These are phyloP conservation scores for Peribatodes rhomboidaria DNA, from an alignment of 2,888 invertebrate species.

Conservation along the genomic window DNA sequence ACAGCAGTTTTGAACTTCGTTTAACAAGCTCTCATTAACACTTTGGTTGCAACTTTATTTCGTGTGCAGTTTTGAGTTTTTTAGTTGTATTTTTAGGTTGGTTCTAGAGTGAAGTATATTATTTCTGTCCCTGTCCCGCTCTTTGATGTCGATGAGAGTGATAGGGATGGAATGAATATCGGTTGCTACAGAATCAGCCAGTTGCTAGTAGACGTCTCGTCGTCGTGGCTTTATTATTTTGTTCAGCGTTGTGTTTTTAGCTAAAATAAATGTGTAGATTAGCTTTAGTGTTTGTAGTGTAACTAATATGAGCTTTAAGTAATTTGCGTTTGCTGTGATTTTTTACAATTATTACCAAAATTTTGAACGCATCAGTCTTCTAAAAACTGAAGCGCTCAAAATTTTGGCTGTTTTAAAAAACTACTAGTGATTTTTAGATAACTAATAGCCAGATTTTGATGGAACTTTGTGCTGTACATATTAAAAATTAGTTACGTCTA, in stretches of 20 bases:
- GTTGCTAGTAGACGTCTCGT: conserved; percentile 30
- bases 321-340: conserved; percentile 34
- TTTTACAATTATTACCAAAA: conserved; percentile 8
- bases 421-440: too few species aligned
- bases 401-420: too few species aligned
- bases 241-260: conserved; percentile 39
- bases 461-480: too few species aligned
- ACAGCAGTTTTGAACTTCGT: conserved; percentile 51
- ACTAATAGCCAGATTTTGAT: too few species aligned
- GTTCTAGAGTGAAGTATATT: neutral
- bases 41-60: conserved; percentile 47
- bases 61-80: conserved; percentile 43
- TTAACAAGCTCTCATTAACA: conserved; percentile 54
- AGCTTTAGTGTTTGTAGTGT: conserved; percentile 24
- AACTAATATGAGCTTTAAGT: conserved; percentile 34
- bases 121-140: neutral
- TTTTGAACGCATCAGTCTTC: too few species aligned
- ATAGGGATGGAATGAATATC: neutral
- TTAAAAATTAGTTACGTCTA: too few species aligned
- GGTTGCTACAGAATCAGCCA: neutral
- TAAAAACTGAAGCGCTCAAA: too few species aligned
- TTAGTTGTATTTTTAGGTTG: neutral
- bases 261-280: conserved; percentile 29
- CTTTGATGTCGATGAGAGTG: neutral
- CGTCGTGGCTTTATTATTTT: conserved; percentile 47